These are phyloP conservation scores for Clamator glandarius DNA, from an alignment of 2,797 vertebrate genomes.

Conservation along the genomic window DNA sequence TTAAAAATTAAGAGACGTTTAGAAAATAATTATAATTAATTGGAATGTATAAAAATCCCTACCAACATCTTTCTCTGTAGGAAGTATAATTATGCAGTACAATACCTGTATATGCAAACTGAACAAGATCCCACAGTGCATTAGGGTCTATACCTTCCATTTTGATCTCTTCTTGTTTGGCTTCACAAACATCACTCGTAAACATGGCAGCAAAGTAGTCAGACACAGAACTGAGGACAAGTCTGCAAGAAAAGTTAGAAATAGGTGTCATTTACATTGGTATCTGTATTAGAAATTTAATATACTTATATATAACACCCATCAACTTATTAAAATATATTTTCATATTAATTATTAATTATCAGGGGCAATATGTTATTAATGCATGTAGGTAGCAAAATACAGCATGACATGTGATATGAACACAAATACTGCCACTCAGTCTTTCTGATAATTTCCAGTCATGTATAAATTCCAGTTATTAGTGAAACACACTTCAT, in stretches of 20 bases:
- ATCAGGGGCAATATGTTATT: background rate
- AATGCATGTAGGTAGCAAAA: background rate
- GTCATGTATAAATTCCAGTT: background rate
- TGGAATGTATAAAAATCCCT: background rate
- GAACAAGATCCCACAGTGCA: constrained; percentile 84
- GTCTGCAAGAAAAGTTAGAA: constrained; percentile 67
- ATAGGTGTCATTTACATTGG: background rate
- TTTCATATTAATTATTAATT: background rate
- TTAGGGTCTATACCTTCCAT: constrained; percentile 85
- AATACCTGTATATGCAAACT: constrained; percentile 85
- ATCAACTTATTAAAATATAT: background rate
- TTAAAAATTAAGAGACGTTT: background rate
- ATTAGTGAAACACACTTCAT: background rate
- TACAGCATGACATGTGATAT: background rate
- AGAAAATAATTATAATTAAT: background rate
- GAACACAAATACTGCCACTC: background rate
- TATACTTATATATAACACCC: no score
- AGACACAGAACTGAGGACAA: constrained; percentile 83
- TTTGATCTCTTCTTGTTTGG: constrained; percentile 85
- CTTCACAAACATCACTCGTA: constrained; percentile 84
- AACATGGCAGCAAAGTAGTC: constrained; percentile 86
- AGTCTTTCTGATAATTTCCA: background rate
- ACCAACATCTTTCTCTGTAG: background rate
- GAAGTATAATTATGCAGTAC: background rate
- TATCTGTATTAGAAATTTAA: background rate